Conservation (phyloP, 30 jellyfish, hydroid and myxozoan species). For the Cassiopea andromeda region DNA sequence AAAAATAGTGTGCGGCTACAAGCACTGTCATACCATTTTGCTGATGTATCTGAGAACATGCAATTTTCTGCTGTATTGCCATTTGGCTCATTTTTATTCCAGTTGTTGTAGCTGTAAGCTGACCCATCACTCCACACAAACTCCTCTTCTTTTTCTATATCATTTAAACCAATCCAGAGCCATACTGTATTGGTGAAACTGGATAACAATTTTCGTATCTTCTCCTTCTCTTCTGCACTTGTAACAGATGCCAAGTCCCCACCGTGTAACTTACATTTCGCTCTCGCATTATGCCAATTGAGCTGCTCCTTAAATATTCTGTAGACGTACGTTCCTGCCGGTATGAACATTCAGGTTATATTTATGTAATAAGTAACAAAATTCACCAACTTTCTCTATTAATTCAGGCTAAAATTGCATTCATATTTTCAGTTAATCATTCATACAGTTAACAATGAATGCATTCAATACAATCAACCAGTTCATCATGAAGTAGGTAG, state of each 20-base stretch:
- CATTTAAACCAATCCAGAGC: conserved; percentile 31
- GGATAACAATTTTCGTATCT: background rate
- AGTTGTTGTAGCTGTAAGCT: background rate
- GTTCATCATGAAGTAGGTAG: too few species aligned
- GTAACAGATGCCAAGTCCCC: conserved; percentile 6
- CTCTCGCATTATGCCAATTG: conserved; percentile 5
- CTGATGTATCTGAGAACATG: background rate
- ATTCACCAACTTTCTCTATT: too few species aligned
- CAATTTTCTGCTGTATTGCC: background rate
- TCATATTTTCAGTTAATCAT: too few species aligned
- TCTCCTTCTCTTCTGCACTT: background rate
- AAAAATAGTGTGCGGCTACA: background rate
- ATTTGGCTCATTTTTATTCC: conserved; percentile 10
- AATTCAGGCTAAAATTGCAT: too few species aligned
- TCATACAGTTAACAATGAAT: too few species aligned
- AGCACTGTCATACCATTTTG: background rate
- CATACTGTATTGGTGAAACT: background rate
- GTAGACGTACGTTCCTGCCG: background rate
- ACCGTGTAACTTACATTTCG: background rate
- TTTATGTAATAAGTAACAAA: too few species aligned
- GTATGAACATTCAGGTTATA: too few species aligned
- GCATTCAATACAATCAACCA: too few species aligned
- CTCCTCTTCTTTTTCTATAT: conserved; percentile 1
- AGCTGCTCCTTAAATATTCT: background rate
- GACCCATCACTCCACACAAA: conserved; percentile 34